These are phyloP conservation scores for Raphicerus campestris DNA, from an alignment of 2,113 vertebrate species.

Conservation along the genomic window DNA sequence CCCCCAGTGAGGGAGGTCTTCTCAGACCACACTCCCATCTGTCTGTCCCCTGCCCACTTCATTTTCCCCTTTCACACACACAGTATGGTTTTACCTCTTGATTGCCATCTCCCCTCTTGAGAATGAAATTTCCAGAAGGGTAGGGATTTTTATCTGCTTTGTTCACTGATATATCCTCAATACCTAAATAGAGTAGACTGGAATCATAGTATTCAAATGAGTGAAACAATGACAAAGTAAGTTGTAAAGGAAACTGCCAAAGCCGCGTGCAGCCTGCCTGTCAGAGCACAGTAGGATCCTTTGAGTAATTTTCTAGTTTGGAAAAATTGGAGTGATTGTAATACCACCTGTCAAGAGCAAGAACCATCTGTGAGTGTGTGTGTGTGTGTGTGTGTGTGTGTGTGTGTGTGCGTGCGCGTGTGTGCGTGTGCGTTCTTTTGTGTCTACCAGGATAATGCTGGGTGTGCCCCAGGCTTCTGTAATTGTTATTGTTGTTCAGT, in stretches of 20 bases:
- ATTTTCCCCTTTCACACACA: fast-evolving
- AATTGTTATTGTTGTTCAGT: background rate
- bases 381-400: background rate
- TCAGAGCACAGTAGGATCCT: background rate
- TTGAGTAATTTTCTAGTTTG: constrained; percentile 6
- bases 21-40: background rate
- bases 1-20: background rate
- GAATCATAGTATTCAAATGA: background rate
- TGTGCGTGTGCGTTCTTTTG: background rate
- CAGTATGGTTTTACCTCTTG: background rate
- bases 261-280: background rate
- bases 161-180: background rate
- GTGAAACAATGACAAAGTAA: background rate
- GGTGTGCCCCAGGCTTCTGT: background rate
- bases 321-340: background rate
- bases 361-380: background rate
- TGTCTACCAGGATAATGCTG: background rate
- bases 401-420: too few relatives aligned
- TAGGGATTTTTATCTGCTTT: background rate
- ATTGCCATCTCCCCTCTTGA: background rate
- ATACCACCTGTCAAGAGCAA: background rate
- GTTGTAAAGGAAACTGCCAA: background rate
- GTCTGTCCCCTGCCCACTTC: background rate
- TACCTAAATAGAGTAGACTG: background rate
- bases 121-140: background rate